These are phyloP conservation scores for Archivesica marissinica DNA, from an alignment of 1,140 invertebrate genomes.

Conservation along the genomic window DNA sequence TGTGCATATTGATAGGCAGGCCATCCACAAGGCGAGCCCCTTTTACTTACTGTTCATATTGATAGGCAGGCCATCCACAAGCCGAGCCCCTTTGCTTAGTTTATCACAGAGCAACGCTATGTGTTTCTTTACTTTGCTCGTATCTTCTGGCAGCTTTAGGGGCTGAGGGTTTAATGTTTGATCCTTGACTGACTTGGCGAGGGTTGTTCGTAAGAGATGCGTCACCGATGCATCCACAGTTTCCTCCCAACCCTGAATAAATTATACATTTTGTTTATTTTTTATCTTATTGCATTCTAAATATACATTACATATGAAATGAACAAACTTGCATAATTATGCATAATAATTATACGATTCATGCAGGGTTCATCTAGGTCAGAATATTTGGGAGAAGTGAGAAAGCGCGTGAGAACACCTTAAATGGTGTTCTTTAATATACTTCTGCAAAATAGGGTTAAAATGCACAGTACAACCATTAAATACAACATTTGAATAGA, in stretches of 20 bases:
- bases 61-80: constrained; percentile 75
- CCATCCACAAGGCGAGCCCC: constrained; percentile 80
- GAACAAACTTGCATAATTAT: too few species aligned
- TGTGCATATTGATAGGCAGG: constrained; percentile 67
- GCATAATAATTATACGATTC: too few species aligned
- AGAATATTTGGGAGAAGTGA: too few species aligned
- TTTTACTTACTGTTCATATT: constrained; percentile 79
- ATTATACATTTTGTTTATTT: too few species aligned
- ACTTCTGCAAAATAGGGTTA: too few species aligned
- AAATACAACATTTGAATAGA: too few species aligned
- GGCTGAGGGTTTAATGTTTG: constrained; percentile 83
- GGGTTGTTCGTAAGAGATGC: constrained; percentile 85
- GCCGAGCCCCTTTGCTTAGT: constrained; percentile 82
- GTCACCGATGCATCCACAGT: constrained; percentile 85
- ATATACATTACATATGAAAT: too few species aligned
- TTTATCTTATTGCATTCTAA: too few species aligned
- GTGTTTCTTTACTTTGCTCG: constrained; percentile 87
- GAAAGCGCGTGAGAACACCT: too few species aligned
- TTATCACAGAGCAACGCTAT: constrained; percentile 86
- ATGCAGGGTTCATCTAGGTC: too few species aligned
- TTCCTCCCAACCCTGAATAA: constrained; percentile 87
- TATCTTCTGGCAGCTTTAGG: constrained; percentile 85
- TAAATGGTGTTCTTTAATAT: too few species aligned
- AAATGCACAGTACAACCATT: too few species aligned
- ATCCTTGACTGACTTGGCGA: constrained; percentile 81